phyloP scores from a whole-genome alignment of 2,113 vertebrate genomes.

The Hymenochirus boettgeri region DNA sequence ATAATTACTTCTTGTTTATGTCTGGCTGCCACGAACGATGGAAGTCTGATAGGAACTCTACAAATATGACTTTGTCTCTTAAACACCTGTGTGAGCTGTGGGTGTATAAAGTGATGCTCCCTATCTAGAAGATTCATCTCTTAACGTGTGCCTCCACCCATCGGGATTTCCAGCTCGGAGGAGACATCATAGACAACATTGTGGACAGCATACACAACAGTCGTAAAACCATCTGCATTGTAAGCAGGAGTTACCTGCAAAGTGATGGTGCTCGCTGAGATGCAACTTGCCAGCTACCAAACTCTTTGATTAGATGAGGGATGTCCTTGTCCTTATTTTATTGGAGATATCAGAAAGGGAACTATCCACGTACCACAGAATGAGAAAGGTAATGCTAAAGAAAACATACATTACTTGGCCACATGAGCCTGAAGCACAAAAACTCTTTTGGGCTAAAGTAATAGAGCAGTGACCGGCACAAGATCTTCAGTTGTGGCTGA shows the following conservation, averaged over 20 bases:
- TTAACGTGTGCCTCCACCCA: constrained; percentile 83
- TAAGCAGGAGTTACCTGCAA: constrained; percentile 72
- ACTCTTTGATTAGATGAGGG: constrained; percentile 74
- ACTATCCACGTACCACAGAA: constrained; percentile 72
- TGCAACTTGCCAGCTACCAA: constrained; percentile 82
- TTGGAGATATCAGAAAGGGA: constrained; percentile 72
- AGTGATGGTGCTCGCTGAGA: constrained; percentile 84
- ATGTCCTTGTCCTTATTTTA: constrained; percentile 77
- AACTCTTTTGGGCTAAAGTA: constrained; percentile 77
- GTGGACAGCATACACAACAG: constrained; percentile 77
- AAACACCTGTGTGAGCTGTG: constrained; percentile 72
- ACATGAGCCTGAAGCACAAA: constrained; percentile 54
- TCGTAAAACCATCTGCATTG: constrained; percentile 75
- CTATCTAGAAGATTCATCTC: constrained; percentile 63
- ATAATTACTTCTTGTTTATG: constrained; percentile 69
- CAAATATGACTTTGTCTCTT: constrained; percentile 81
- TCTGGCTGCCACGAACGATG: constrained; percentile 68
- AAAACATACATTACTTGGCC: constrained; percentile 82
- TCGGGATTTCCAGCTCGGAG: constrained; percentile 74
- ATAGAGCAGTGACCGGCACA: constrained; percentile 60
- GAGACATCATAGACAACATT: constrained; percentile 78
- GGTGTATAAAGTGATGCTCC: constrained; percentile 70
- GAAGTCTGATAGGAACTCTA: constrained; percentile 54
- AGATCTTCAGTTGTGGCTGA: constrained; percentile 43
- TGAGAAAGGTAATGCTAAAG: constrained; percentile 78